Conservation (phyloP, 2,888 invertebrate species). For the Tuta absoluta region DNA sequence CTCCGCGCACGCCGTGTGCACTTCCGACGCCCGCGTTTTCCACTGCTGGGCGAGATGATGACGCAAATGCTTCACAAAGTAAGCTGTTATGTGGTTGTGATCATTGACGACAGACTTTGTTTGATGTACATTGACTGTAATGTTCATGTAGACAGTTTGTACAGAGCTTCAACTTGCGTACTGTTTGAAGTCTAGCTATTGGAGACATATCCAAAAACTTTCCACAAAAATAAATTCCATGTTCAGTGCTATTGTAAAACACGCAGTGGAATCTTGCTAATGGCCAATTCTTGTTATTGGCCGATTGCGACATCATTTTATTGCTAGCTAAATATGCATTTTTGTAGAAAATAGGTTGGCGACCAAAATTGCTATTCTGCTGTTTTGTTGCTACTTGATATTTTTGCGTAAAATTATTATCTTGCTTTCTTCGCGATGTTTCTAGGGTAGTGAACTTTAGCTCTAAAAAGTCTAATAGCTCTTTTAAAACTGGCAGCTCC, state of each 20-base stretch:
- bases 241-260: constrained; percentile 27
- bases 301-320: too few relatives aligned
- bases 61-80: neutral
- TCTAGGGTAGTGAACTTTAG: constrained; percentile 32
- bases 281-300: too few relatives aligned
- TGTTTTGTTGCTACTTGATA: constrained; percentile 16
- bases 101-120: too few relatives aligned
- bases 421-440: constrained; percentile 31
- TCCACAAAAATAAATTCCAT: too few relatives aligned
- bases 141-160: constrained; percentile 33
- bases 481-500: constrained; percentile 30
- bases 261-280: neutral
- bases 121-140: constrained; percentile 32
- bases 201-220: constrained; percentile 23
- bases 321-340: too few relatives aligned
- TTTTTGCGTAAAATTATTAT: constrained; percentile 22
- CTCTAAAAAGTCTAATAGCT: constrained; percentile 34
- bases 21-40: too few relatives aligned
- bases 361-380: too few relatives aligned
- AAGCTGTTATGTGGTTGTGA: too few relatives aligned
- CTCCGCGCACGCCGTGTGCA: too few relatives aligned
- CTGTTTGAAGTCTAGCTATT: constrained; percentile 20
- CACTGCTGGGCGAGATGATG: too few relatives aligned
- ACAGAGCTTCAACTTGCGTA: constrained; percentile 30
- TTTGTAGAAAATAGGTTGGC: too few relatives aligned